These are phyloP conservation scores for Musca vetustissima DNA, from an alignment of 1,140 invertebrate species.

Conservation along the genomic window DNA sequence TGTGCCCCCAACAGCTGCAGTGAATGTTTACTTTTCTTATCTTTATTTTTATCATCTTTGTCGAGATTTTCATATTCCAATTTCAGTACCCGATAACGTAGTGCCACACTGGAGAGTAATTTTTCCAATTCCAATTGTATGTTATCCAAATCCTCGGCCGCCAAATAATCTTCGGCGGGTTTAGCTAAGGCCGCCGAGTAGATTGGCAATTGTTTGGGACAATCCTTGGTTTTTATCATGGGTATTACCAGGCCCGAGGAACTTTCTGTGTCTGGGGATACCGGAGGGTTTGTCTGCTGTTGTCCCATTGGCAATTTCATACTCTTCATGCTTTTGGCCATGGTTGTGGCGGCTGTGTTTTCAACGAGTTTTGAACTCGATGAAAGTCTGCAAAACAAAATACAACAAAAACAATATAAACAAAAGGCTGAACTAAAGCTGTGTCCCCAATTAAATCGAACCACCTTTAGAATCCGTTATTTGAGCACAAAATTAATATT, in stretches of 20 bases:
- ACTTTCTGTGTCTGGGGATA: slow-evolving; percentile 31
- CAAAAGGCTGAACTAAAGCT: no score
- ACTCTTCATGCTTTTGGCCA: no score
- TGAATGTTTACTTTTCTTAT: slow-evolving; percentile 61
- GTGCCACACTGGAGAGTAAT: slow-evolving; percentile 76
- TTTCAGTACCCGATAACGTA: slow-evolving; percentile 74
- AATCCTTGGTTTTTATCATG: slow-evolving; percentile 57
- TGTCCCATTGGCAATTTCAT: neutral
- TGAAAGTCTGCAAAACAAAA: no score
- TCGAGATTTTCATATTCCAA: slow-evolving; percentile 73
- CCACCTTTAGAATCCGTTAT: no score
- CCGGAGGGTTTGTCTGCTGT: slow-evolving; percentile 18
- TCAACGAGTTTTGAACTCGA: no score
- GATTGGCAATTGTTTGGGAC: slow-evolving; percentile 59
- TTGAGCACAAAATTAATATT: no score
- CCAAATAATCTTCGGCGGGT: slow-evolving; percentile 64
- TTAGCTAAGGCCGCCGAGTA: slow-evolving; percentile 63
- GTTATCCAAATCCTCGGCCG: slow-evolving; percentile 81
- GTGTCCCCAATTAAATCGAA: no score
- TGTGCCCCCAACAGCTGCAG: slow-evolving; percentile 33
- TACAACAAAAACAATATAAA: no score
- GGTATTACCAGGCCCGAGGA: slow-evolving; percentile 53
- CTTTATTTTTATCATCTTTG: slow-evolving; percentile 65
- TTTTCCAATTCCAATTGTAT: slow-evolving; percentile 88
- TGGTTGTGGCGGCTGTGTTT: no score